Conservation (phyloP, 53 echinoderm and acorn worm species). For the Luidia sarsii region DNA sequence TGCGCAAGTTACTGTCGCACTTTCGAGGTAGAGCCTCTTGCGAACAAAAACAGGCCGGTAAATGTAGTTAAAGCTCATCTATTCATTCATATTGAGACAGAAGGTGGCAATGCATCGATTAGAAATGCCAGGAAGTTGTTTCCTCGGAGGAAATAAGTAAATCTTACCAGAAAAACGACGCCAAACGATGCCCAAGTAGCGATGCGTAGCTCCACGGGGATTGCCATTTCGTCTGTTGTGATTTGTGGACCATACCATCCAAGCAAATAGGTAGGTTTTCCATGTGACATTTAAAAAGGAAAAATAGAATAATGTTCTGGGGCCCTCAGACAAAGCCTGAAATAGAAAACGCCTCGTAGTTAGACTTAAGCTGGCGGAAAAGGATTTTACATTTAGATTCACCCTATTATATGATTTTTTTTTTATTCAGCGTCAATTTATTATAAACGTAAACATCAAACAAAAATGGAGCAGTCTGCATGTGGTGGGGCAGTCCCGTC, state of each 20-base stretch:
- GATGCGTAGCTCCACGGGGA: constrained; percentile 16
- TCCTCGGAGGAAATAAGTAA: neutral
- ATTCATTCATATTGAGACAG: neutral
- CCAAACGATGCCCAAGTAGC: constrained; percentile 51
- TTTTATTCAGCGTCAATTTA: too few relatives aligned
- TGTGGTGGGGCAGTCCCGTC: too few relatives aligned
- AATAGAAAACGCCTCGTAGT: too few relatives aligned
- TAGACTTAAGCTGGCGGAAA: too few relatives aligned
- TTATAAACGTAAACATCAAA: too few relatives aligned
- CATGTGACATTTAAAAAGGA: neutral
- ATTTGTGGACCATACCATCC: neutral
- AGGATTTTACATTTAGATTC: too few relatives aligned
- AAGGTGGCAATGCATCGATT: neutral
- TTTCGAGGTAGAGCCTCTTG: too few relatives aligned
- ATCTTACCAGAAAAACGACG: constrained; percentile 31
- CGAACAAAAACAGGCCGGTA: too few relatives aligned
- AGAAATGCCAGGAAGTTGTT: neutral
- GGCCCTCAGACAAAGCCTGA: neutral
- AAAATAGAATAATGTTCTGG: neutral
- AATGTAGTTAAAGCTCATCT: too few relatives aligned
- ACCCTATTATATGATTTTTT: too few relatives aligned
- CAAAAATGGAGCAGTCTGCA: too few relatives aligned
- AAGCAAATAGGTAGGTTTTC: neutral
- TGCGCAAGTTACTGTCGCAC: too few relatives aligned
- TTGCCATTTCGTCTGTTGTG: constrained; percentile 38